phyloP scores from a whole-genome alignment of 1,140 invertebrate species.

The Brachystomella parvula region DNA sequence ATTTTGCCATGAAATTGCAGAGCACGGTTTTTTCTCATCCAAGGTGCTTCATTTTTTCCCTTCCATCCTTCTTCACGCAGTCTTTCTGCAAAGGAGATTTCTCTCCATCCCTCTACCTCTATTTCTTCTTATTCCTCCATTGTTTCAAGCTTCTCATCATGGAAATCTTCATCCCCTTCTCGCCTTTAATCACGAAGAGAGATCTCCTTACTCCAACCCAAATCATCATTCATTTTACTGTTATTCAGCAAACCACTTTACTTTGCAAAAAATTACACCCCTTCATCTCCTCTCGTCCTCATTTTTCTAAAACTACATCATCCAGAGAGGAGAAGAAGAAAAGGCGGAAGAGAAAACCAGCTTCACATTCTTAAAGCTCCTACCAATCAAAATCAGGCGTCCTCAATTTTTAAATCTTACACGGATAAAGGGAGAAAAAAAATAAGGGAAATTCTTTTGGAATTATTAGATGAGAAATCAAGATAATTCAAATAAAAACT shows the following conservation, averaged over 20 bases:
- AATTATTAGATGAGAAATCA: too few relatives aligned
- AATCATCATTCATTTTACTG: too few relatives aligned
- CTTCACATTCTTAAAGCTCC: too few relatives aligned
- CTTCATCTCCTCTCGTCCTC: neutral
- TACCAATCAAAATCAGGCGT: too few relatives aligned
- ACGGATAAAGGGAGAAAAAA: too few relatives aligned
- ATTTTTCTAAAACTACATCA: constrained; percentile 2
- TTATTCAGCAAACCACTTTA: too few relatives aligned
- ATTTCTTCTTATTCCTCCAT: neutral
- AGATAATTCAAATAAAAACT: too few relatives aligned
- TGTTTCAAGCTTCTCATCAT: too few relatives aligned
- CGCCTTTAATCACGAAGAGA: neutral
- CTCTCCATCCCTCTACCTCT: neutral
- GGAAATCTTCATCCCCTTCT: neutral
- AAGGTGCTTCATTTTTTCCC: neutral
- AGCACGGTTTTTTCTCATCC: too few relatives aligned
- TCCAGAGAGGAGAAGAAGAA: neutral
- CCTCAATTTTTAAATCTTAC: too few relatives aligned
- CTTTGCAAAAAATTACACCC: neutral
- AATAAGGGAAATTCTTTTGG: too few relatives aligned
- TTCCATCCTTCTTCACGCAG: neutral
- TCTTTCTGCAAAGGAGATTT: neutral
- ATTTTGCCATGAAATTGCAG: neutral
- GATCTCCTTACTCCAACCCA: neutral
- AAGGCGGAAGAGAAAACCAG: constrained; percentile 8